Evolutionary conservation across 2,797 vertebrate species (phyloP).

Genomic region (Somateria mollissima): DNA sequence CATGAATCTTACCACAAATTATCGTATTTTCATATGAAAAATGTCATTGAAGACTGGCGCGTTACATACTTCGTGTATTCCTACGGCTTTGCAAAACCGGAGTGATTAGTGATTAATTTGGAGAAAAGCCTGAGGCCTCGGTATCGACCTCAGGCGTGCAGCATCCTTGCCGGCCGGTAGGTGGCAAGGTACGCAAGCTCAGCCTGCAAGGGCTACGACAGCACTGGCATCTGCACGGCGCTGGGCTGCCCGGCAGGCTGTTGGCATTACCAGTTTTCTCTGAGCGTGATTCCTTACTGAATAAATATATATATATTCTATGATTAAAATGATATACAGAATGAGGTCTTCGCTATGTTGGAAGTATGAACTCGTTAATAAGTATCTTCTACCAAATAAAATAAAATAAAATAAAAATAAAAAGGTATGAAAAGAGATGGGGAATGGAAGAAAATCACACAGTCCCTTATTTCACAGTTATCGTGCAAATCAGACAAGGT

Average conservation of each 20-base stretch:
- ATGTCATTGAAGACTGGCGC: rapidly evolving
- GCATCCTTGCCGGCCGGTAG: conserved; percentile 60
- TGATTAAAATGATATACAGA: background rate
- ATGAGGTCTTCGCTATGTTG: background rate
- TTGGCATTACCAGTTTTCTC: background rate
- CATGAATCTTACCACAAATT: rapidly evolving
- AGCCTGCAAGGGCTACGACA: background rate
- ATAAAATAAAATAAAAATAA: background rate
- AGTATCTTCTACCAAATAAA: background rate
- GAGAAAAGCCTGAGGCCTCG: background rate
- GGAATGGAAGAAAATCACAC: background rate
- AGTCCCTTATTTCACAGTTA: background rate
- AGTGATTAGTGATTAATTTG: background rate
- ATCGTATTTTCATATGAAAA: background rate
- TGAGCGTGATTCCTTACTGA: background rate
- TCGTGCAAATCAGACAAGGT: background rate
- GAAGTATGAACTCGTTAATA: background rate
- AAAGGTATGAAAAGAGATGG: background rate
- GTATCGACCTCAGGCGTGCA: background rate
- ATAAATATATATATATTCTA: background rate
- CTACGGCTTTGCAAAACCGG: background rate
- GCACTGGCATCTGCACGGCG: too few species aligned
- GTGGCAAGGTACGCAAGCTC: conserved; percentile 65
- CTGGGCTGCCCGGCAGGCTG: too few species aligned
- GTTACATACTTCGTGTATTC: rapidly evolving